Conservation (phyloP, 2,797 vertebrate species). For the Mormyrops boulengeri region DNA sequence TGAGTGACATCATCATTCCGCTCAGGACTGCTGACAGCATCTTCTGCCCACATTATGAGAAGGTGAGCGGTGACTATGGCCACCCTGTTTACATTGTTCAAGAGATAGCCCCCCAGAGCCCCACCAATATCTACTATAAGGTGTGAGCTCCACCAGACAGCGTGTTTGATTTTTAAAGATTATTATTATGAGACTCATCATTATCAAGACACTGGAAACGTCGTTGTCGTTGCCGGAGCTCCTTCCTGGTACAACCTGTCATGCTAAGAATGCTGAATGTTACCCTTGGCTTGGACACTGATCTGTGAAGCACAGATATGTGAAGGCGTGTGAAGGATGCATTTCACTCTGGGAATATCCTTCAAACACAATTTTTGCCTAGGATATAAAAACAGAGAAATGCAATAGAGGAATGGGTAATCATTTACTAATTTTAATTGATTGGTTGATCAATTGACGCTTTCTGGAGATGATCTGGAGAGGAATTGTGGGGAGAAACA, state of each 20-base stretch:
- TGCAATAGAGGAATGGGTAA: not conserved
- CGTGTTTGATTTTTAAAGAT: not conserved
- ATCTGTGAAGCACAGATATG: not conserved
- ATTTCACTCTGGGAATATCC: not conserved
- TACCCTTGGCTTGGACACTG: not conserved
- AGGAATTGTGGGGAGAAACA: not conserved
- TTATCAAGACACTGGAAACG: not conserved
- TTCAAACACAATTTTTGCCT: not conserved
- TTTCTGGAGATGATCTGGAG: not conserved
- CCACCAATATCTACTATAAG: slow-evolving; percentile 88
- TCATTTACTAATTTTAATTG: not conserved
- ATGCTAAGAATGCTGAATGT: not conserved
- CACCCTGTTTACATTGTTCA: slow-evolving; percentile 97
- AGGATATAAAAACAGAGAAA: not conserved
- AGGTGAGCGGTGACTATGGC: slow-evolving; percentile 89
- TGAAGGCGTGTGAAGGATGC: not conserved
- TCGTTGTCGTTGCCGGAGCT: not conserved
- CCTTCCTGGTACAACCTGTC: not conserved
- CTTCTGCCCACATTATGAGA: slow-evolving; percentile 93
- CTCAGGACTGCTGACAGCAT: slow-evolving; percentile 82
- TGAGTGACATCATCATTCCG: slow-evolving; percentile 90
- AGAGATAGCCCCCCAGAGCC: slow-evolving; percentile 90
- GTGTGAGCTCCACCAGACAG: slow-evolving; percentile 62
- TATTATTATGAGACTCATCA: not conserved
- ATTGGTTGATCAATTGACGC: not conserved